A percentile compares a stretch with the other conserved stretches of the same genome.
phyloP scores from a whole-genome alignment of 1,140 invertebrate genomes.

The Drosophila mojavensis region DNA sequence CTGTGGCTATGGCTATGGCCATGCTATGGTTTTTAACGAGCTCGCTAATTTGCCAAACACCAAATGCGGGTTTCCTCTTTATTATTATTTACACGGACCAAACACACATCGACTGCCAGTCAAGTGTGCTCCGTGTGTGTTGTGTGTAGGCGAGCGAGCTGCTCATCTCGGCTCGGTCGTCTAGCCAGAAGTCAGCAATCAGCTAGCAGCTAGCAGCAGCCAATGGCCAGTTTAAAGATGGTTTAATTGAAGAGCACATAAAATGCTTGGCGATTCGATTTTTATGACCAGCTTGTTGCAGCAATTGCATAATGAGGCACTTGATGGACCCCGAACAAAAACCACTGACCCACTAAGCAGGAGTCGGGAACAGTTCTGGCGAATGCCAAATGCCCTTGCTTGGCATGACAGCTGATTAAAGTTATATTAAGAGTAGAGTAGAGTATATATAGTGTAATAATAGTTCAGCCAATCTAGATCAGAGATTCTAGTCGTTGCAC shows the following conservation, averaged over 20 bases:
- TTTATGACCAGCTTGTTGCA: slow-evolving; percentile 41
- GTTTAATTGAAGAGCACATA: slow-evolving; percentile 59
- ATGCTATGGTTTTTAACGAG: slow-evolving; percentile 63
- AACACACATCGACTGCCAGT: slow-evolving; percentile 26
- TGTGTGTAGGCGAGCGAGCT: slow-evolving; percentile 51
- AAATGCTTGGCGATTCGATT: slow-evolving; percentile 25
- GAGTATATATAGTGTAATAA: too few relatives aligned
- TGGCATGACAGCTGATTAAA: too few relatives aligned
- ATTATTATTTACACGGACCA: slow-evolving; percentile 54
- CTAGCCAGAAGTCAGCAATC: slow-evolving; percentile 12
- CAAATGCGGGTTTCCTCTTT: slow-evolving; percentile 28
- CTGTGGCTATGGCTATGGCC: slow-evolving; percentile 18
- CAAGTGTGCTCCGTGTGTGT: slow-evolving; percentile 39
- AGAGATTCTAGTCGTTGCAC: too few relatives aligned
- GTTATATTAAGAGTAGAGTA: too few relatives aligned
- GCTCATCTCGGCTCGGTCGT: slow-evolving; percentile 21
- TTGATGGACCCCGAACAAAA: slow-evolving; percentile 23
- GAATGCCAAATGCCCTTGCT: background rate
- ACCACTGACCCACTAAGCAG: slow-evolving; percentile 62
- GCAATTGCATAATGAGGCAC: slow-evolving; percentile 66
- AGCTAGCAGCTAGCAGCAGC: too few relatives aligned
- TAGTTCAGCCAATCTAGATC: too few relatives aligned
- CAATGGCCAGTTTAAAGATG: slow-evolving; percentile 37
- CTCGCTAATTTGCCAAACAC: slow-evolving; percentile 74
- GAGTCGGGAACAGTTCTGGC: background rate